Evolutionary conservation across 1,140 invertebrate species (phyloP), one percentile per base, ranked within the genome.

Genomic region (Semibalanus balanoides): DNA sequence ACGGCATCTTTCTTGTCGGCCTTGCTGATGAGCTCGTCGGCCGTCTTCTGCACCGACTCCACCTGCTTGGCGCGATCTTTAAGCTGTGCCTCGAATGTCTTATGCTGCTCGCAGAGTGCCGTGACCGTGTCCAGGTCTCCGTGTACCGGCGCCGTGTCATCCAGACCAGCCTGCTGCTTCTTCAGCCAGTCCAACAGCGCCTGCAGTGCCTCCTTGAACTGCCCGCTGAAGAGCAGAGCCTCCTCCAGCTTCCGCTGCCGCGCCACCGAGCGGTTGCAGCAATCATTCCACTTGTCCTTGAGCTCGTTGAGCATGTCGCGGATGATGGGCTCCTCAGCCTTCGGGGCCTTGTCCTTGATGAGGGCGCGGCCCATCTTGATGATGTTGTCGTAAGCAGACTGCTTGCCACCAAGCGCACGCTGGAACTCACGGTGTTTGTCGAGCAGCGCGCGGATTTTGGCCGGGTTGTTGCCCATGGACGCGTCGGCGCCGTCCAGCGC

Each of bases 61-160:
- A 98, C 93, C 82, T 97, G 96, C 51, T 90, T 89, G 31, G 90
- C 87, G 25, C 96, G 87, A 71, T 91, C 93, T 79, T 93, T 90
- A 7, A 98, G 86, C 82, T 98, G 95, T 81, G 92, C 90, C 83
- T 97, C 95, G 83, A 98, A 94, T 80, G 89, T 89, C 88, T 92
- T 94, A 81, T 98, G 96, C 81, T 95, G 91, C 79, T 99, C 96
- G 64, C 96, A 89, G 0, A 99, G 87, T 79, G 91, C 91, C 82
- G 91, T 93, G 14, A 99, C 96, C 0, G 96, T 98, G 82, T 99
- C 96, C 22, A 98, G 85, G 84, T 99, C 97, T 9, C 96, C 97
- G 83, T 98, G 93, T 5, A 99, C 89, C 0, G 92, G 92, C 28
- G 90, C 89, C 74, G 90, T 91, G 0, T 90, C 88, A 0, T 97